phyloP scores from a whole-genome alignment of 2,113 vertebrate genomes.

The Orthonyx spaldingii region DNA sequence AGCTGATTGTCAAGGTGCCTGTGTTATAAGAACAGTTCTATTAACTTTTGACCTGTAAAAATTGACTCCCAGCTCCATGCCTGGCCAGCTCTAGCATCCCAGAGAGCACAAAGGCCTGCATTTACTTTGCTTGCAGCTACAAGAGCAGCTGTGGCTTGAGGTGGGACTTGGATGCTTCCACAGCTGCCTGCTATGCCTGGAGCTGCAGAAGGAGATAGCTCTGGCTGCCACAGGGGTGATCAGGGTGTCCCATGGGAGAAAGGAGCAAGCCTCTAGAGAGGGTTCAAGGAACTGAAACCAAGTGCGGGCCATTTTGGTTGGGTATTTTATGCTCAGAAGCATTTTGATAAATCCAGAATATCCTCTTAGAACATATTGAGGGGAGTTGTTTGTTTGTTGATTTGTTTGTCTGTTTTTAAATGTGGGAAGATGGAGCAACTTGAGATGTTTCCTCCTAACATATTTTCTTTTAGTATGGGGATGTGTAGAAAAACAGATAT shows the following conservation, averaged over 20 bases:
- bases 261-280: background rate
- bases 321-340: background rate
- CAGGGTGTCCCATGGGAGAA: background rate
- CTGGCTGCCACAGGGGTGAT: background rate
- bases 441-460: background rate
- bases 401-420: background rate
- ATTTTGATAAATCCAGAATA: background rate
- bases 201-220: background rate
- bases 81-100: background rate
- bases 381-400: background rate
- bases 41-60: background rate
- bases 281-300: background rate
- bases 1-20: background rate
- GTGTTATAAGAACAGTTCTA: background rate
- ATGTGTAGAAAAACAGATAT: background rate
- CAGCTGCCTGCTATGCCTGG: background rate
- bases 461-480: background rate
- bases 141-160: background rate
- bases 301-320: fast-evolving
- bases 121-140: background rate
- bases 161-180: background rate
- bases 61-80: background rate
- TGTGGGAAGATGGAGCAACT: background rate
- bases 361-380: background rate
- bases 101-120: background rate